Evolutionary conservation across 2,113 vertebrate species (phyloP), one percentile per base, ranked within the genome.

Genomic region (Silurus glanis): DNA sequence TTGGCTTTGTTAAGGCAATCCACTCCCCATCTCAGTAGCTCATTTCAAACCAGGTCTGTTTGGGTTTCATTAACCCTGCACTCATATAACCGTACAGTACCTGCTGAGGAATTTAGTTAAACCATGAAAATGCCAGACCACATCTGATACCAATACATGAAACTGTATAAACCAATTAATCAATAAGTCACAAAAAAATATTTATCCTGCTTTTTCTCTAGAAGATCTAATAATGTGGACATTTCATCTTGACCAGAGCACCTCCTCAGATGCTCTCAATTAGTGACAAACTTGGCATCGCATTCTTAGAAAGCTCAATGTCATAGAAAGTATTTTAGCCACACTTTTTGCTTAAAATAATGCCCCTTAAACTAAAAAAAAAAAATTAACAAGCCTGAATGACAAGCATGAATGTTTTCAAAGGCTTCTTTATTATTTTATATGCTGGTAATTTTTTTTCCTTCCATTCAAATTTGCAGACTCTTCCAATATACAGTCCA

Each of bases 1-100:
- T 92, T 92, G 89, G 90, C 81, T 90, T 87, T 66, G 83, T 89
- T 75, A 87, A 86, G 88, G 66, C 80, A 67, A 88, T 88, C 69
- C 89, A 83, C 72, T 84, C 51, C 28, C 81, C 64, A 86, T 55
- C 72, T 85, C 80, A 80, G 88, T 79, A 83, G 86, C 67, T 64
- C 76, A 28, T 64, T 90, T 83, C 83, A 88, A 85, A 87, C 71
- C 83, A 86, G 85, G 79, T 87, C 85, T 88, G 89, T 87, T 88
- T 87, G 82, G 84, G 79, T 87, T 84, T 84, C 58, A 82, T 83
- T 45, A 66, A 53, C 49, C 72, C 83, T 23, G 49, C 16, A 13
- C 87, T 87, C 88, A 89, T 49, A 84, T 88, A 87, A 91, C 87
- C 47, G 62, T 71, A 21, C 25, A 66, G 62, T 71, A 21, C 25